These are phyloP conservation scores for Eciton burchellii DNA, from an alignment of 1,140 invertebrate species.

Conservation along the genomic window DNA sequence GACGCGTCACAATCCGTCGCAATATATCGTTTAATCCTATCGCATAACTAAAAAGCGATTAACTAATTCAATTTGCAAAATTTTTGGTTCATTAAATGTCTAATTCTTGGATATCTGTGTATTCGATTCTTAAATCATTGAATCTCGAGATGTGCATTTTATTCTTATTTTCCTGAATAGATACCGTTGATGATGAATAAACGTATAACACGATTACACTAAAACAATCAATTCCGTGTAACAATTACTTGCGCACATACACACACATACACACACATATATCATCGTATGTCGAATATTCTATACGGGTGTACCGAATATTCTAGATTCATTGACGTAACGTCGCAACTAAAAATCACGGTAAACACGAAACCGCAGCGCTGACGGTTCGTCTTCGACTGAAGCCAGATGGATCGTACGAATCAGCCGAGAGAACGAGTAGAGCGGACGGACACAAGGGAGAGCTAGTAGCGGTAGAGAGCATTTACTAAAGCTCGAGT, in stretches of 20 bases:
- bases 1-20: not conserved
- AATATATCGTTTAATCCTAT: not conserved
- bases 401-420: constrained; percentile 58
- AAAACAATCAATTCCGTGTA: not conserved
- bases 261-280: not conserved
- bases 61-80: not conserved
- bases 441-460: constrained; percentile 58
- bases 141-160: not conserved
- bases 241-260: not conserved
- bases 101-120: not conserved
- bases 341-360: not conserved
- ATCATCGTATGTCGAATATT: not conserved
- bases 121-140: not conserved
- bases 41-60: not conserved
- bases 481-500: constrained; percentile 4
- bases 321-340: constrained; percentile 23
- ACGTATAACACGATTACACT: not conserved
- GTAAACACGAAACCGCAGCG: constrained; percentile 29
- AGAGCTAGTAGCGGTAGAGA: constrained; percentile 43
- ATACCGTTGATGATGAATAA: constrained; percentile 1
- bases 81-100: not conserved
- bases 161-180: not conserved
- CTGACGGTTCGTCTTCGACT: constrained; percentile 77
- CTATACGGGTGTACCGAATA: constrained; percentile 14
- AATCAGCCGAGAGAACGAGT: constrained; percentile 38